Conservation (phyloP, 2,113 vertebrate species). For the Mustelus asterias region DNA sequence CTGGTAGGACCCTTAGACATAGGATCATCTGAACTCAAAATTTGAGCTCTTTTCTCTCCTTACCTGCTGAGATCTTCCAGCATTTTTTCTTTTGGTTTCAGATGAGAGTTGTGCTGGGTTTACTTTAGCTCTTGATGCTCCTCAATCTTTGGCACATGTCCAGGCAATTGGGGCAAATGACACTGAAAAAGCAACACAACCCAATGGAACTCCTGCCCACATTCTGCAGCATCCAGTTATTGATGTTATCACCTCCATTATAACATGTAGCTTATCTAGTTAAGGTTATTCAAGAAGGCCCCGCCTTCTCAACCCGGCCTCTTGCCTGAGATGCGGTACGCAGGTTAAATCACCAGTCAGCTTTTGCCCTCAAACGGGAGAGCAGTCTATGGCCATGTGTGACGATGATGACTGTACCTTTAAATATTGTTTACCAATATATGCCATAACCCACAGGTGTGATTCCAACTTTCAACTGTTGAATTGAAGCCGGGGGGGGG, state of each 20-base stretch:
- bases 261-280: background rate
- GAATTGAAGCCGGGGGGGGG: background rate
- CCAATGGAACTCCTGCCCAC: background rate
- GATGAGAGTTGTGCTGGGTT: background rate
- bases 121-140: background rate
- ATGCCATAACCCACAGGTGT: background rate
- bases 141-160: background rate
- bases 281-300: background rate
- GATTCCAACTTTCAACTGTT: background rate
- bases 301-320: too few species aligned
- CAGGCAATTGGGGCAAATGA: background rate
- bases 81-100: background rate
- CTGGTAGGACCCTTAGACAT: too few species aligned
- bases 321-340: too few species aligned
- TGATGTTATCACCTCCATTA: background rate
- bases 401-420: too few species aligned
- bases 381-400: too few species aligned
- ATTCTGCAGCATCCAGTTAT: background rate
- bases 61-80: too few species aligned
- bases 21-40: too few species aligned
- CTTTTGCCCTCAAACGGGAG: too few species aligned
- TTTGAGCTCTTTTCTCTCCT: too few species aligned
- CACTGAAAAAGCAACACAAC: background rate
- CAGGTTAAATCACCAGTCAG: too few species aligned
- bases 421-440: background rate